Evolutionary conservation across 2,888 invertebrate genomes (phyloP).

Genomic region (Epiblema foenella): DNA sequence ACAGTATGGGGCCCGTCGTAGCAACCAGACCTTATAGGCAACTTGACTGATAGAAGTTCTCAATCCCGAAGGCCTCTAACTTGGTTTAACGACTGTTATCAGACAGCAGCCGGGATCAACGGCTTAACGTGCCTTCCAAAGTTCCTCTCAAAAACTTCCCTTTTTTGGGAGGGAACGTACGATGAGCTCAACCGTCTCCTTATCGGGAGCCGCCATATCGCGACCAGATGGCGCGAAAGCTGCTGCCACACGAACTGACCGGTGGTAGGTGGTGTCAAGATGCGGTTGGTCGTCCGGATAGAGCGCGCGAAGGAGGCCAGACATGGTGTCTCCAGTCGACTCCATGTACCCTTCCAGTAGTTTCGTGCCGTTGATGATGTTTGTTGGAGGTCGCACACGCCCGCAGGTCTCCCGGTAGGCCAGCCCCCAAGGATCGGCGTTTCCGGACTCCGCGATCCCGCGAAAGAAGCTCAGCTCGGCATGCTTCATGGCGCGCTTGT

Average conservation of each 20-base stretch:
- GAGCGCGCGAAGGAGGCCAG: too few relatives aligned
- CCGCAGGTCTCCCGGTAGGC: constrained; percentile 18
- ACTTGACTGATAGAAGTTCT: too few relatives aligned
- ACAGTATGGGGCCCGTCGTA: too few relatives aligned
- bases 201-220: constrained; percentile 43
- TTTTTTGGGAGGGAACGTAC: constrained; percentile 47
- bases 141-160: too few relatives aligned
- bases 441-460: neutral
- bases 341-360: constrained; percentile 2
- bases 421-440: constrained; percentile 16
- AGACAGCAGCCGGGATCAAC: too few relatives aligned
- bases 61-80: too few relatives aligned
- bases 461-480: constrained; percentile 6
- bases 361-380: constrained; percentile 17
- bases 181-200: constrained; percentile 39
- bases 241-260: too few relatives aligned
- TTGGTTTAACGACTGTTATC: too few relatives aligned
- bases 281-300: too few relatives aligned
- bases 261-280: too few relatives aligned
- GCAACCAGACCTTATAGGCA: too few relatives aligned
- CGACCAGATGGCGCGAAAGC: constrained; percentile 46
- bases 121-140: too few relatives aligned
- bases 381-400: constrained; percentile 1
- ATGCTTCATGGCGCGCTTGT: constrained; percentile 14
- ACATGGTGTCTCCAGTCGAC: neutral